phyloP scores from a whole-genome alignment of 2,888 invertebrate genomes.

The Rhimphoctona megacephalus region DNA sequence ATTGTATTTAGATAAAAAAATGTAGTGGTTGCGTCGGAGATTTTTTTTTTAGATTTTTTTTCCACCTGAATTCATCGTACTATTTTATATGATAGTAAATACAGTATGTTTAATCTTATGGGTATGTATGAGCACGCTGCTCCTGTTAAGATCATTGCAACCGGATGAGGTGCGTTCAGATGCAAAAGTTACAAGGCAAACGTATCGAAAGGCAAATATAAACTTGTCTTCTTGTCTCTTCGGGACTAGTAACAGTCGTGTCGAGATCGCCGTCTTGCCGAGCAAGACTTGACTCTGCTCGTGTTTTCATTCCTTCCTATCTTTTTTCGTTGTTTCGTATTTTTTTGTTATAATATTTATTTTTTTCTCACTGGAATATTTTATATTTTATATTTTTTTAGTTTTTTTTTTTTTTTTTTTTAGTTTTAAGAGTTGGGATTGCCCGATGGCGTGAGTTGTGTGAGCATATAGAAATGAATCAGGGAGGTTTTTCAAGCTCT shows the following conservation, averaged over 20 bases:
- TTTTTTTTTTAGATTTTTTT: neutral
- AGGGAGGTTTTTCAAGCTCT: no score
- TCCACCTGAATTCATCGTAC: neutral
- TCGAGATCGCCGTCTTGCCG: slow-evolving; percentile 40
- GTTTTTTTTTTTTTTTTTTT: no score
- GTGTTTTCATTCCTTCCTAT: slow-evolving; percentile 18
- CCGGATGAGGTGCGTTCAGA: slow-evolving; percentile 60
- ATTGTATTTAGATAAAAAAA: no score
- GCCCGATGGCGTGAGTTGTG: neutral
- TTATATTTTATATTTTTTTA: neutral
- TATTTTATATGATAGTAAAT: neutral
- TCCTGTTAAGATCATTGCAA: slow-evolving; percentile 47
- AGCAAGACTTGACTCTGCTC: slow-evolving; percentile 18
- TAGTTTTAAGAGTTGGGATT: neutral
- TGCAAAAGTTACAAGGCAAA: slow-evolving; percentile 47
- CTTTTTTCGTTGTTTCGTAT: neutral
- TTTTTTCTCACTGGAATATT: neutral
- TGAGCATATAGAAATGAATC: no score
- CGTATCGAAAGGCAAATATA: slow-evolving; percentile 50
- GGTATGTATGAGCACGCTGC: neutral
- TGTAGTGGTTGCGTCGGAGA: neutral
- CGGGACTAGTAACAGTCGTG: slow-evolving; percentile 49
- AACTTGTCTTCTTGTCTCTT: slow-evolving; percentile 48
- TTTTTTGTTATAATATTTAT: neutral
- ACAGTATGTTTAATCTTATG: neutral